Evolutionary conservation across 1,140 invertebrate genomes (phyloP), one percentile per base, ranked within the genome.

Genomic region (Neuroterus valhalla): DNA sequence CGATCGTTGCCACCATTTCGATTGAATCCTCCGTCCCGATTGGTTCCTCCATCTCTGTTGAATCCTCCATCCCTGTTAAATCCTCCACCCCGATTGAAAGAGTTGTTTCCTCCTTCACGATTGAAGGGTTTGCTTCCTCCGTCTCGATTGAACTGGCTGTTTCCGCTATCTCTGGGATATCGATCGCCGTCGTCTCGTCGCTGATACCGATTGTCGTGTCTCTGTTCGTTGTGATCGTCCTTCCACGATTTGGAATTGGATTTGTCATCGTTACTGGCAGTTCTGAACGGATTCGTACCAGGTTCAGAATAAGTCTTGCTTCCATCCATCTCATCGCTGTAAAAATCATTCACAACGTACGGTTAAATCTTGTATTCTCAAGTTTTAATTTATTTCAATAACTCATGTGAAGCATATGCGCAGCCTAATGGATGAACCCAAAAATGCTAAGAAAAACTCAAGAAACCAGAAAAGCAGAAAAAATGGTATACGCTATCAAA

Each of bases 181-280:
- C 67, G 71, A 38, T 81, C 71, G 11, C 11, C 2, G 11, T 48
- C 68, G 11, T 42, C 19, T 0, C 68, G 68, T 74, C 78, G 84
- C 45, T 84, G 84, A 43, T 74, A 77, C 62, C 74, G 81, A 71
- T 79, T 82, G 21, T 87, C 84, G 1, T 75, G 45, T 62, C 81
- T 84, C 38, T 82, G 82, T 74, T 85, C 86, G 67, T 84, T 88
- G 26, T 83, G 81, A 6, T 84, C 82, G 17, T 85, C 80, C 66
- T 83, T 88, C 74, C 84, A 83, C 42, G 50, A 26, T 72, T 82
- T 81, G 4, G 69, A 15, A 21, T 75, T 70, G 15, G 43, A 67
- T 1, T 15, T 23, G 3, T 70, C 66, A 14, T 43, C 38, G 66
- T 55, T 43, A 14, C 38, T 44, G 21, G 23, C n/a, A n/a, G 14